Base-by-base conservation (phyloP, 1,140 invertebrate species). In the Drosophila teissieri region DNA sequence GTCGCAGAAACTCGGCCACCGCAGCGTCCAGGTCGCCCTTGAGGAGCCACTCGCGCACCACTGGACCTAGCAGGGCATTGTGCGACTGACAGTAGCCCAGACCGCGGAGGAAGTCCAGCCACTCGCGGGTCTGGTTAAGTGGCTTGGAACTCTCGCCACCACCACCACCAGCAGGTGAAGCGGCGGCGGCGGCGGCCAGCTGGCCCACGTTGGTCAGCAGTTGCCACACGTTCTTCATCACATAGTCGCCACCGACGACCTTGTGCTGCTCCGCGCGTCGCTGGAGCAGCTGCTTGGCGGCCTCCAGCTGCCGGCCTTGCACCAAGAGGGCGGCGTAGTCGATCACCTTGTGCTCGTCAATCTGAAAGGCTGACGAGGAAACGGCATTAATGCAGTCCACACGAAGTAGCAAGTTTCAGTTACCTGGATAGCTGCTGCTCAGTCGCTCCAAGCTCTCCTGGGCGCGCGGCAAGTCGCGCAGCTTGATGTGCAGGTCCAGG, bases 291-390 rank as follows among this genome's bases (percentile, higher is more conserved):
- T 91, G 17, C 19, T 93, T 84, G 11, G 93, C 94, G 17, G 82
- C 75, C 1, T 93, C 84, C 48, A 93, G 68, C 36, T 91, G 78
- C n/a, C 83, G 64, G 11, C 92, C 63, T 5, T 92, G 68, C 0
- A 94, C 81, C n/a, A 94, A 57, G 2, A 93, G 63, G 0, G 70
- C 88, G 1, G 93, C 94, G 24, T 91, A 93, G 65, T 93, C 90
- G 12, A 95, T 76, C 36, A 94, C 81, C 79, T 94, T 94, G 45
- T 91, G 92, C 54, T 85, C 91, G 70, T 94, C 93, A 6, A 94
- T 68, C n/a, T 60, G 62, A 67, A 94, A 94, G 3, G 80, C 62
- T 92, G 42, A 4, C 62, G 31, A 8, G 4, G 14, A 12, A 2
- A 2, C 1, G 44, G 1, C 1, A 14, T 31, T 48, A 19, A 39